These are phyloP conservation scores for Gymnocephalus cernua DNA, from an alignment of 2,113 vertebrate species.

Conservation along the genomic window DNA sequence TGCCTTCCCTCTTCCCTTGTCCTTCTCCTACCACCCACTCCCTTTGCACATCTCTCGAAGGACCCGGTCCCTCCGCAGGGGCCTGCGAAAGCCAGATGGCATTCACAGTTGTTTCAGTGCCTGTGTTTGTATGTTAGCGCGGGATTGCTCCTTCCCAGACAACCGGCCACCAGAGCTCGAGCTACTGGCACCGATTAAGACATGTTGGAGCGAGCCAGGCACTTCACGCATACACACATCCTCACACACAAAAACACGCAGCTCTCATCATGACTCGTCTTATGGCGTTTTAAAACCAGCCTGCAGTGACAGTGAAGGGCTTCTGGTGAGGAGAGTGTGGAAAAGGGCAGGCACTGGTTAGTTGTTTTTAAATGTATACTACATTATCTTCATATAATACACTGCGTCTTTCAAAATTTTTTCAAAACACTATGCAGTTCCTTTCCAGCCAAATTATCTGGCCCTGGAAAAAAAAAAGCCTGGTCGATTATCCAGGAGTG, in stretches of 20 bases:
- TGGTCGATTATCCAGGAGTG: background rate
- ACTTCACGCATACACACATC: conserved; percentile 35
- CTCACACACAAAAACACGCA: background rate
- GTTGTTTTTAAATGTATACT: background rate
- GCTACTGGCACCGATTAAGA: conserved; percentile 63
- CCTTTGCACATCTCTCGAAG: conserved; percentile 6
- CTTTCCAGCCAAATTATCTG: background rate
- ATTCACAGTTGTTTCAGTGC: conserved; percentile 42
- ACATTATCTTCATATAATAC: background rate
- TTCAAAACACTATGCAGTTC: background rate
- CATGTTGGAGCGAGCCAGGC: conserved; percentile 39
- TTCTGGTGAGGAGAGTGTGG: background rate
- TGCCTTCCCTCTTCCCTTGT: background rate
- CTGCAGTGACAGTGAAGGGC: background rate
- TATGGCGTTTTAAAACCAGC: conserved; percentile 6
- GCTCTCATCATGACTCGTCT: background rate
- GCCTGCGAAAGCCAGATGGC: conserved; percentile 68
- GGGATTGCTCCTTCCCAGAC: conserved; percentile 53
- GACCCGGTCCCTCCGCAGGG: conserved; percentile 17
- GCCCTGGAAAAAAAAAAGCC: conserved; percentile 1
- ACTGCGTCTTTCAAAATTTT: background rate
- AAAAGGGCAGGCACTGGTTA: background rate
- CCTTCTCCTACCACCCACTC: conserved; percentile 1
- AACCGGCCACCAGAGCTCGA: conserved; percentile 41
- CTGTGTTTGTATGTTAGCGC: conserved; percentile 47